phyloP scores from a whole-genome alignment of 2,888 invertebrate species.

The Caenorhabditis doughertyi region DNA sequence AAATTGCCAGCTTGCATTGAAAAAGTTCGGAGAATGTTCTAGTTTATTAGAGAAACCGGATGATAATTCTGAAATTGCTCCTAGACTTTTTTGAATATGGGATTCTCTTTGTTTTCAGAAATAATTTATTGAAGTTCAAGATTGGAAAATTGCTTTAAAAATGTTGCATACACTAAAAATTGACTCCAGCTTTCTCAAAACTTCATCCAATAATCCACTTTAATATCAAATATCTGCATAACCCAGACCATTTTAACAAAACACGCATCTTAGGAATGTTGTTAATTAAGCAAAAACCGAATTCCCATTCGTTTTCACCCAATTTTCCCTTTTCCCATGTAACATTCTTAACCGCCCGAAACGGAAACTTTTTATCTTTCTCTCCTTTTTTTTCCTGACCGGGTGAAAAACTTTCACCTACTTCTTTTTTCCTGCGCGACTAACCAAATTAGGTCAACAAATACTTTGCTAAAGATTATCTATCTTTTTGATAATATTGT shows the following conservation, averaged over 20 bases:
- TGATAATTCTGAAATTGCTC: no score
- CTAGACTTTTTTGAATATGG: no score
- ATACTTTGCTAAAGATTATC: constrained; percentile 18
- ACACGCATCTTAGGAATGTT: not conserved
- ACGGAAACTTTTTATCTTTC: constrained; percentile 13
- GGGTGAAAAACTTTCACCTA: constrained; percentile 23
- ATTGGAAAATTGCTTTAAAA: no score
- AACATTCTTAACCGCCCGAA: constrained; percentile 11
- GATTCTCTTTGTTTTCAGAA: no score
- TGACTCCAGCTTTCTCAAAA: no score
- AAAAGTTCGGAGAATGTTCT: no score
- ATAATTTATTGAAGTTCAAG: no score
- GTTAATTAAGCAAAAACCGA: not conserved
- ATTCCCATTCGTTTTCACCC: constrained; percentile 15
- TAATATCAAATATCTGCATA: no score
- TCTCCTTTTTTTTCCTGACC: constrained; percentile 4
- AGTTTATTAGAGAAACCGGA: no score
- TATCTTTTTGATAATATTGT: not conserved
- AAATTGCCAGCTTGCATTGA: no score
- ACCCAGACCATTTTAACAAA: not conserved
- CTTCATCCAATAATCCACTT: no score
- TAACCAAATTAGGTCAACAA: constrained; percentile 29
- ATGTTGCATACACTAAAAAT: no score
- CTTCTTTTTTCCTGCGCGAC: constrained; percentile 2
- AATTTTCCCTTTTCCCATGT: constrained; percentile 7